A percentile compares a stretch with the other conserved stretches of the same genome.
These are phyloP conservation scores for Plotosus lineatus DNA, from an alignment of 2,113 vertebrate genomes.

Conservation along the genomic window DNA sequence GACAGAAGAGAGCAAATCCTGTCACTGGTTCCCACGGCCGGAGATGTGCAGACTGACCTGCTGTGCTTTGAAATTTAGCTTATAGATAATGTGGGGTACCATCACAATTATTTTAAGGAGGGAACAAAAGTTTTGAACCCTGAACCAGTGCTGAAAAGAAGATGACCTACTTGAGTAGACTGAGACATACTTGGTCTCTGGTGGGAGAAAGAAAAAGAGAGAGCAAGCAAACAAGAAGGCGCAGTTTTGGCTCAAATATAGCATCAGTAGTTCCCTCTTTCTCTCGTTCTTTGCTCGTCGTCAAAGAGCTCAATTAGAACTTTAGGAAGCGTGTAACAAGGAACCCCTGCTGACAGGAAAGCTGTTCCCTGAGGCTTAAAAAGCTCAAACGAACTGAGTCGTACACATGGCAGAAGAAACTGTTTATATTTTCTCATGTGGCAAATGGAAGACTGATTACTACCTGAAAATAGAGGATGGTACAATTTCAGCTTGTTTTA, in stretches of 20 bases:
- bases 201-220: neutral
- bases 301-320: conserved; percentile 58
- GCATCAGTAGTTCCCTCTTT: conserved; percentile 46
- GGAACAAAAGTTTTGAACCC: conserved; percentile 10
- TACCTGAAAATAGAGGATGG: neutral
- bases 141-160: conserved; percentile 4
- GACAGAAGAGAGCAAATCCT: neutral
- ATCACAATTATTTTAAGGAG: conserved; percentile 9
- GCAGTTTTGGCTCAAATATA: conserved; percentile 21
- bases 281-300: conserved; percentile 34
- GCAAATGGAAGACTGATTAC: conserved; percentile 17
- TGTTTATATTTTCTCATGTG: conserved; percentile 15
- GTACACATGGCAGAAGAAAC: conserved; percentile 18
- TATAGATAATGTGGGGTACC: neutral
- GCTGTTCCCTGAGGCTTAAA: conserved; percentile 46
- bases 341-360: conserved; percentile 51
- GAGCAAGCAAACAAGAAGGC: too few species aligned
- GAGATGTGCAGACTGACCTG: conserved; percentile 15
- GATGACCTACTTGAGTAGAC: conserved; percentile 43
- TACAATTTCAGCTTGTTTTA: neutral
- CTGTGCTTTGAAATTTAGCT: conserved; percentile 8
- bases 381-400: conserved; percentile 47
- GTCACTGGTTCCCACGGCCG: conserved; percentile 16
- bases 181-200: conserved; percentile 24
- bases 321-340: conserved; percentile 54